Evolutionary conservation across 2,113 vertebrate genomes (phyloP).

Genomic region (Oxyura jamaicensis): DNA sequence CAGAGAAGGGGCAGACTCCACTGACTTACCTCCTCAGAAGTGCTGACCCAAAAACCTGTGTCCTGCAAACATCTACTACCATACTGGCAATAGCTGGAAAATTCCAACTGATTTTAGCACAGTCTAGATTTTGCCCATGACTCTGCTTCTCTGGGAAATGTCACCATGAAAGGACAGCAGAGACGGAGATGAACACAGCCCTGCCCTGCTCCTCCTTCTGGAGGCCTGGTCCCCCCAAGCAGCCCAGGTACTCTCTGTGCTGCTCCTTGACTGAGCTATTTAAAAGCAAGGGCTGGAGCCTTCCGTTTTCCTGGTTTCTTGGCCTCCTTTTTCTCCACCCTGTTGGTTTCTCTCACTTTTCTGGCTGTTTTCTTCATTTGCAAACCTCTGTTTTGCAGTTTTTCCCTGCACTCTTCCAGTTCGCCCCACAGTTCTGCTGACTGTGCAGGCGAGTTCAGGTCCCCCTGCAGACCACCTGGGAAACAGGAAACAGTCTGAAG

Average conservation of each 20-base stretch:
- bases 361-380: slow-evolving; percentile 42
- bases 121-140: neutral
- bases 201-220: neutral
- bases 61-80: neutral
- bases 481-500: slow-evolving; percentile 22
- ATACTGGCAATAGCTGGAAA: neutral
- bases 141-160: neutral
- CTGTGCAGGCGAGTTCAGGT: neutral
- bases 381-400: neutral
- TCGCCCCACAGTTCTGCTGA: neutral
- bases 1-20: neutral
- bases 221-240: neutral
- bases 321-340: neutral
- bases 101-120: neutral
- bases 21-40: neutral
- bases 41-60: neutral
- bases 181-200: neutral
- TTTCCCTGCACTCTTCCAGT: neutral
- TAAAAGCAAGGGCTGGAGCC: neutral
- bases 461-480: slow-evolving; percentile 58
- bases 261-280: neutral
- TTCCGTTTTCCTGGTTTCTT: neutral
- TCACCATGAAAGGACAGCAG: neutral
- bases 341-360: neutral
- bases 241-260: accelerated